Evolutionary conservation across 2,797 vertebrate species (phyloP).

Genomic region (Xiphophorus birchmanni): DNA sequence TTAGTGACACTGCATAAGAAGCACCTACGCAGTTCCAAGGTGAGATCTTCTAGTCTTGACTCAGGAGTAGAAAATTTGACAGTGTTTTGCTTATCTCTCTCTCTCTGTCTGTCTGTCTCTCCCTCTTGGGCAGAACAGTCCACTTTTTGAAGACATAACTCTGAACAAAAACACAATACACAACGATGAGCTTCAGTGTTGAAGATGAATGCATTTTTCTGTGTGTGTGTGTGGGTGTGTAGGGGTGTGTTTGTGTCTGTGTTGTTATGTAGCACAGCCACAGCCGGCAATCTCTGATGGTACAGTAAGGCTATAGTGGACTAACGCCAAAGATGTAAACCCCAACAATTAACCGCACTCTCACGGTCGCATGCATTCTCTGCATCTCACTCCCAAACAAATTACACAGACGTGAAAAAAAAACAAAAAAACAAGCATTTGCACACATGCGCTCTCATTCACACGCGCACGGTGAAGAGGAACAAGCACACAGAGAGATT

Average conservation of each 20-base stretch:
- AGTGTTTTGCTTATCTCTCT: slow-evolving; percentile 17
- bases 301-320: slow-evolving; percentile 79
- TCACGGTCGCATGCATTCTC: slow-evolving; percentile 37
- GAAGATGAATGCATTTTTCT: slow-evolving; percentile 39
- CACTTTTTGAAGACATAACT: slow-evolving; percentile 29
- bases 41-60: slow-evolving; percentile 37
- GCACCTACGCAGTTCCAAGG: slow-evolving; percentile 44
- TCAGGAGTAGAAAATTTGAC: slow-evolving; percentile 42
- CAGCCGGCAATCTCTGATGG: slow-evolving; percentile 72
- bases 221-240: slow-evolving; percentile 14
- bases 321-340: slow-evolving; percentile 61
- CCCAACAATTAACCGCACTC: slow-evolving; percentile 43
- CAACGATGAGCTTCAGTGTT: slow-evolving; percentile 35
- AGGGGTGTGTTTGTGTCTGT: slow-evolving; percentile 18
- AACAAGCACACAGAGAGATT: slow-evolving; percentile 62
- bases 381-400: slow-evolving; percentile 33
- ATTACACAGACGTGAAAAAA: slow-evolving; percentile 41
- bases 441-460: slow-evolving; percentile 25
- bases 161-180: slow-evolving; percentile 42
- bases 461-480: slow-evolving; percentile 45
- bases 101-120: slow-evolving; percentile 23
- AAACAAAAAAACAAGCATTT: slow-evolving; percentile 16
- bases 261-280: slow-evolving; percentile 70
- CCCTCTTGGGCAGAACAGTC: slow-evolving; percentile 41
- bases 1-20: slow-evolving; percentile 53